Conservation (phyloP, 2,113 vertebrate genomes). For the Rhinogobius similis region DNA sequence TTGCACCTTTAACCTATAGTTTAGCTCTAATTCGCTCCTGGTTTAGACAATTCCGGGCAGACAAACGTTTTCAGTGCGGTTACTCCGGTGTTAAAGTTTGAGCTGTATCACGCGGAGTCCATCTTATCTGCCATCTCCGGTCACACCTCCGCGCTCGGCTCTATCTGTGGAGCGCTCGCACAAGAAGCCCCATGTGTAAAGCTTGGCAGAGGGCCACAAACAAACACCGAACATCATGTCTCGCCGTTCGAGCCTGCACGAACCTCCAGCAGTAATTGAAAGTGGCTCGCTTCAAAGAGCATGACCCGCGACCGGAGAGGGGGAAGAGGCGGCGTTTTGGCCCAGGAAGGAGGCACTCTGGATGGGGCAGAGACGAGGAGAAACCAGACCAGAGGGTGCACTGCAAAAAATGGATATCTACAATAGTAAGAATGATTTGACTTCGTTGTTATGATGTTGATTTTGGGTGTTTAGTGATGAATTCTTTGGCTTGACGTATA, state of each 20-base stretch:
- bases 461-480: too few relatives aligned
- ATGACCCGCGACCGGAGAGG: conserved; percentile 75
- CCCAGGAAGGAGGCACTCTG: conserved; percentile 48
- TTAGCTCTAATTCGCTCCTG: neutral
- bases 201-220: conserved; percentile 79
- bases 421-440: too few relatives aligned
- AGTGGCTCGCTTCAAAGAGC: conserved; percentile 81
- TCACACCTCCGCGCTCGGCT: conserved; percentile 39
- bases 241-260: conserved; percentile 66
- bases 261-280: conserved; percentile 79
- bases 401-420: neutral
- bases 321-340: conserved; percentile 62
- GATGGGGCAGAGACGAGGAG: conserved; percentile 55
- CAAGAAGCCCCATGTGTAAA: conserved; percentile 66
- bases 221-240: conserved; percentile 66
- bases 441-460: too few relatives aligned
- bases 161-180: conserved; percentile 69
- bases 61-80: neutral
- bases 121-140: conserved; percentile 59
- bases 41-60: neutral
- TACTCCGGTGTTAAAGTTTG: neutral
- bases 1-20: neutral
- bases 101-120: conserved; percentile 29
- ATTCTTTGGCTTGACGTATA: too few relatives aligned
- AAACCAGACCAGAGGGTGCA: neutral